Percentiles rank a stretch among this genome's conserved stretches.
These are phyloP conservation scores for Nesidiocoris tenuis DNA, from an alignment of 2,888 invertebrate species.

Conservation along the genomic window DNA sequence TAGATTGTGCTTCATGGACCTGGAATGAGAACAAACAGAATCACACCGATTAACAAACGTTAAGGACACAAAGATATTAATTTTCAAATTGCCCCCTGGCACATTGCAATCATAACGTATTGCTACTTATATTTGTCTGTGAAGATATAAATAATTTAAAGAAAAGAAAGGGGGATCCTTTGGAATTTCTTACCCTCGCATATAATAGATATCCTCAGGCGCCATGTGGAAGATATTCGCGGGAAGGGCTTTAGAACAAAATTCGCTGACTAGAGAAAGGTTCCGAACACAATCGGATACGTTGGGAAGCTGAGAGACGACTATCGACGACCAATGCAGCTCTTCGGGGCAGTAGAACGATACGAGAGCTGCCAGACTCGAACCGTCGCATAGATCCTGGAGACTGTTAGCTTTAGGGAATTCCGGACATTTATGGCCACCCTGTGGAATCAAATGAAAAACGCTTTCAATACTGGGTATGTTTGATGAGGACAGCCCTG, in stretches of 20 bases:
- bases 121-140: too few species aligned
- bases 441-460: too few species aligned
- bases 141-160: too few species aligned
- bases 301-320: constrained; percentile 64
- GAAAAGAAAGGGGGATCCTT: too few species aligned
- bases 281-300: constrained; percentile 90
- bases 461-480: neutral
- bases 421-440: constrained; percentile 54
- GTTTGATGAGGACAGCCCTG: neutral
- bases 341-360: constrained; percentile 87
- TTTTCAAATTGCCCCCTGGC: neutral
- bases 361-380: constrained; percentile 80
- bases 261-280: constrained; percentile 81
- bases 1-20: constrained; percentile 87
- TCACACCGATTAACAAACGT: neutral
- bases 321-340: constrained; percentile 69
- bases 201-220: constrained; percentile 93
- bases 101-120: too few species aligned
- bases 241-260: constrained; percentile 81
- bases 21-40: constrained; percentile 56
- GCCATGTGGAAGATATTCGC: constrained; percentile 88
- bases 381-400: constrained; percentile 88
- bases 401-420: constrained; percentile 74
- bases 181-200: constrained; percentile 82
- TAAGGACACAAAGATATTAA: neutral